phyloP scores from a whole-genome alignment of 1,140 invertebrate species.

The Whitmania pigra region DNA sequence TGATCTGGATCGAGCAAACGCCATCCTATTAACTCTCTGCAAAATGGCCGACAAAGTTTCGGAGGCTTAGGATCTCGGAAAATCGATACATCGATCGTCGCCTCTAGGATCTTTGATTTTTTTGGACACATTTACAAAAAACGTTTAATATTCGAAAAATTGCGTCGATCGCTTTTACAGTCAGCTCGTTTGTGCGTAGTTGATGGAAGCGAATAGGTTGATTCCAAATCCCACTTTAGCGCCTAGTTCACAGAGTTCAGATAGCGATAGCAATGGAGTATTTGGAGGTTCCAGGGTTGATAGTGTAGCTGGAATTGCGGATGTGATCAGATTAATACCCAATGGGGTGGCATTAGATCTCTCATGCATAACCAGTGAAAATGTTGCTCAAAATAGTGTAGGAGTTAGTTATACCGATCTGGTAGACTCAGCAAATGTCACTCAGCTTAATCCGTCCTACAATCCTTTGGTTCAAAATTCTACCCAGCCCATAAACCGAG shows the following conservation, averaged over 20 bases:
- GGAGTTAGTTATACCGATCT: slow-evolving; percentile 1
- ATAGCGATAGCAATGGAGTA: neutral
- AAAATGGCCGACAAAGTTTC: slow-evolving; percentile 11
- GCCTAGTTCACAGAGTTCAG: slow-evolving; percentile 4
- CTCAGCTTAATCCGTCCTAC: slow-evolving; percentile 11
- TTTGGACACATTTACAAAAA: neutral
- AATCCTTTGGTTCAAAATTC: slow-evolving; percentile 1
- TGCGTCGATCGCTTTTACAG: neutral
- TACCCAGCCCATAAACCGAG: neutral
- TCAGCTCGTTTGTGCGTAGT: neutral
- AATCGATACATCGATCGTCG: slow-evolving; percentile 12
- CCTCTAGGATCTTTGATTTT: neutral
- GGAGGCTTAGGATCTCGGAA: neutral
- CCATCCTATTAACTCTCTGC: slow-evolving; percentile 8
- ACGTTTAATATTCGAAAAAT: neutral
- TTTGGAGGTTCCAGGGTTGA: neutral
- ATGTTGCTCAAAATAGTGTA: neutral
- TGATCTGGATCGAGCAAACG: neutral
- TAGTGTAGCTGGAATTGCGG: neutral
- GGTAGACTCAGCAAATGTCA: neutral
- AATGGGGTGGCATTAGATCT: slow-evolving; percentile 7
- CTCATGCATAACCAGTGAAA: neutral
- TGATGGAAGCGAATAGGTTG: neutral
- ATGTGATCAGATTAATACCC: slow-evolving; percentile 8
- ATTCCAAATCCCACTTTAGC: neutral